phyloP scores from a whole-genome alignment of 2,888 invertebrate species.

The Stenodera caucasica region DNA sequence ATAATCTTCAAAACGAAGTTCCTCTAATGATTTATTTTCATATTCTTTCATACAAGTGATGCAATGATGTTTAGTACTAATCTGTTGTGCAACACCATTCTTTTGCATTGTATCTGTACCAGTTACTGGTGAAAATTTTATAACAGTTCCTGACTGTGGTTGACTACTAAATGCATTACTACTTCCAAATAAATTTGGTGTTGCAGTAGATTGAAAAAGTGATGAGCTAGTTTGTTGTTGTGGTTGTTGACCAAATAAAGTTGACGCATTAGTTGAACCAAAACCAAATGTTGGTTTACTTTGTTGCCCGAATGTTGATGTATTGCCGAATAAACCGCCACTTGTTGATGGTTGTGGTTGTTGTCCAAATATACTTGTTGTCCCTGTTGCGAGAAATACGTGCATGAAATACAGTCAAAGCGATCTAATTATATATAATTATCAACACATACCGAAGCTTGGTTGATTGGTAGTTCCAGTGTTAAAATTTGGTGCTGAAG shows the following conservation, averaged over 20 bases:
- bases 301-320: constrained; percentile 60
- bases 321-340: constrained; percentile 67
- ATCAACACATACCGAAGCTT: constrained; percentile 50
- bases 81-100: constrained; percentile 78
- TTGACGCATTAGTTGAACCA: constrained; percentile 50
- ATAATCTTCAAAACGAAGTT: constrained; percentile 93
- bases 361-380: constrained; percentile 52
- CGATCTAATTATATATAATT: too few species aligned
- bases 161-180: constrained; percentile 50
- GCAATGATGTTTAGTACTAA: constrained; percentile 93
- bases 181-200: constrained; percentile 58
- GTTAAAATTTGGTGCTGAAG: constrained; percentile 69
- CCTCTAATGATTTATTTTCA: constrained; percentile 91
- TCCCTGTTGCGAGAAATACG: too few species aligned
- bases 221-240: constrained; percentile 52
- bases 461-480: constrained; percentile 60
- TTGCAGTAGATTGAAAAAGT: constrained; percentile 44
- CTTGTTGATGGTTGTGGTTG: constrained; percentile 58
- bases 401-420: too few species aligned
- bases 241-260: constrained; percentile 61
- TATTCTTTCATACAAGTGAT: constrained; percentile 99
- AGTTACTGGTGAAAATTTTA: constrained; percentile 84
- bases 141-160: constrained; percentile 66
- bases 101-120: constrained; percentile 93
- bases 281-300: constrained; percentile 63